Evolutionary conservation across 2,113 vertebrate genomes (phyloP), one percentile per base, ranked within the genome.

Genomic region (Bagarius yarrelli): DNA sequence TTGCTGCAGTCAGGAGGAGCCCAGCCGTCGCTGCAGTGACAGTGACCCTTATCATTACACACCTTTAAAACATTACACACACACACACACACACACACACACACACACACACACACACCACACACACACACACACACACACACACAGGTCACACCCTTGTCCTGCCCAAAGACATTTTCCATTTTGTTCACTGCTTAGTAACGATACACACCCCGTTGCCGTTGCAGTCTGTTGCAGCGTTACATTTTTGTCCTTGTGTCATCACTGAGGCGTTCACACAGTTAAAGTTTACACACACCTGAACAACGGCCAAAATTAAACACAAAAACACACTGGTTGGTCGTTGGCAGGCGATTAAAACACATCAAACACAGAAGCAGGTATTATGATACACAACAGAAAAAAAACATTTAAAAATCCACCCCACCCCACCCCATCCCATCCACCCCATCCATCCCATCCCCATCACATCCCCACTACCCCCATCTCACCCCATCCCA

Each of bases 1-100:
- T 0, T 56, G 40, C 32, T 53, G 44, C 95, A 96, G 60, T 71
- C 0, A 0, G 95, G 95, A 0, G 95, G 94, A 0, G 69, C 92
- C 95, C 93, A 96, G 3, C 93, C 94, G 0, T 70, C 0, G 0
- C 88, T 1, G 81, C 95, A 96, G 86, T 95, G 94, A 80, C 95
- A 97, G 86, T 95, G 72, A 0, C 87, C 91, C 5, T 80, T 77
- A 73, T 92, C 82, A 60, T 97, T 95, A 84, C 95, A 96, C 16
- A 92, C 90, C 95, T 94, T n/a, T n/a, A 30, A 30, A 32, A 74
- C 18, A 75, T 71, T 67, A 70, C n/a, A 85, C 16, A 21, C 30
- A 16, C 66, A 76, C 50, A 63, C 80, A 78, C 60, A 66, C 50
- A 55, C 23, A 1, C 56, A n/a, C 56, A n/a, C 23, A 23, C 5